Base-by-base conservation (phyloP, 2,113 vertebrate genomes). In the Proterorhinus semilunaris region DNA sequence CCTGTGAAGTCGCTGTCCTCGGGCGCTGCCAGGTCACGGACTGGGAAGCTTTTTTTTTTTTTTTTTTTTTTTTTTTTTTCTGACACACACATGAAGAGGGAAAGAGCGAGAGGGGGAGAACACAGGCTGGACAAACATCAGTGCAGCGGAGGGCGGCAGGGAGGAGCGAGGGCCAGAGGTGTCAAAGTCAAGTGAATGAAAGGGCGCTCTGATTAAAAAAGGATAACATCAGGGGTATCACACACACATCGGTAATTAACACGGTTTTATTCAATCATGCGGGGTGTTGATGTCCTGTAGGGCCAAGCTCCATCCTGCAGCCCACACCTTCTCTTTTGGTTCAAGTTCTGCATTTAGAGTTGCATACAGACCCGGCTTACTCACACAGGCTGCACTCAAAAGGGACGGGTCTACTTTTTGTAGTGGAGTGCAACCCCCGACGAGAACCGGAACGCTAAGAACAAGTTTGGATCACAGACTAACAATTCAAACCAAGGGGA, bases 1-100 rank as follows among this genome's bases (percentile, higher is more conserved):
- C 83, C 90, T 85, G 86, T 88, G 88, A 89, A 86, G 86, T 87
- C 81, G 79, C 75, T 81, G 72, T 84, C 89, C 80, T 85, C 83
- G 6, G 85, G 88, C 83, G 72, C 75, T 81, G 74, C 86, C 85
- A 87, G 88, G 88, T 89, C 88, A 80, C 83, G 78, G 80, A 83
- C 59, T 80, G 75, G 66, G 80, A 89, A 74, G 87, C 83, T 82
- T 81, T 86, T 76, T 89, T 81, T 86, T 76, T 89, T 27, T 27
- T 27, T 27, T 27, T 27, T 27, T 27, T n/a, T n/a, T n/a, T n/a
- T n/a, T n/a, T n/a, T n/a, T n/a, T 36, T 36, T 36, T 5, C 27
- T 36, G 27, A 36, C 27, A 36, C 88, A 88, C 88, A 90, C 79
- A 79, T 83, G 75, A 86, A 86, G 79, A 80, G 72, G 66, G 69